Base-by-base conservation (phyloP, 1,140 invertebrate species). In the Listronotus oregonensis region DNA sequence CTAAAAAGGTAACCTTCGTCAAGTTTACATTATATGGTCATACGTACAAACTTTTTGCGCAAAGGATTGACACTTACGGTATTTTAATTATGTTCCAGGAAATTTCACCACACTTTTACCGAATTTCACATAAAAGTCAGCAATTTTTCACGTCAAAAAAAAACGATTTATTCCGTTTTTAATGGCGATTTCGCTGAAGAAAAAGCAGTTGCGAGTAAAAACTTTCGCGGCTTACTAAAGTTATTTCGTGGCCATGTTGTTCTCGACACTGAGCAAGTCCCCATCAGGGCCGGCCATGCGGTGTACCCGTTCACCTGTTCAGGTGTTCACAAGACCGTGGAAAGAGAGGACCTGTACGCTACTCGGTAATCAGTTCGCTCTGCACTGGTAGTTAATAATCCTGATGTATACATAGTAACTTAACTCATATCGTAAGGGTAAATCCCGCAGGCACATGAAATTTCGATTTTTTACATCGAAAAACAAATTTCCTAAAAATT, bases 281-380 rank as follows among this genome's bases (percentile, higher is more conserved):
- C 47, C 54, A 61, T 64, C 64, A 47, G 52, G 47, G 64, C 67
- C 58, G 61, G 46, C 59, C 64, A 63, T 61, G 61, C 66, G 58
- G 40, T 58, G n/a, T 69, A 61, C 60, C 46, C 64, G 66, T 70
- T 73, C 69, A 73, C 64, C 70, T 71, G 70, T 65, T 71, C 55
- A 43, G 52, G 47, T 61, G 58, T 61, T 61, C 58, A 61, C 47
- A 51, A 51, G 37, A 61, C 46, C 58, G 58, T 61, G 58, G 58
- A 61, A 47, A 61, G 43, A 49, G 21, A 49, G 18, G 18, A 49
- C 46, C 46, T 49, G 46, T 49, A 49, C 46, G 43, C 43, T 18
- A 18, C 43, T 44, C 43, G 43, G 43, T 37, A 37, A 9, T 37
- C 34, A 37, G 8, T 37, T 37, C 34, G 43, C 43, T 14, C 8